Evolutionary conservation across 2,888 invertebrate genomes (phyloP), one percentile per base, ranked within the genome.

Genomic region (Agriopis marginaria): DNA sequence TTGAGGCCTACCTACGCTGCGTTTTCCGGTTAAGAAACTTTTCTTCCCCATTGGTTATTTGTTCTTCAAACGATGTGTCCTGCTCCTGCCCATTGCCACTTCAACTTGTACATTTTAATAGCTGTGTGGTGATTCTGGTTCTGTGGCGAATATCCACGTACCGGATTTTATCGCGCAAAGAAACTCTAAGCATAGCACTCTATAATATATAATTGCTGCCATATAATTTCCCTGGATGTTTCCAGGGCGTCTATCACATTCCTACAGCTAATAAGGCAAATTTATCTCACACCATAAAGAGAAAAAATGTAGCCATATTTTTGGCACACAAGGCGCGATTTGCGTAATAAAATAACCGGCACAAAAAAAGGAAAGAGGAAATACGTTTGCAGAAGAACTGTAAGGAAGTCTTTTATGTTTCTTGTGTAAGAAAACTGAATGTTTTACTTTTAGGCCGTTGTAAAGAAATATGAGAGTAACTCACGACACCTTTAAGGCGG

Each of bases 331-430:
- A 60, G 66, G 53, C 60, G 54, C 47, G 66, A 66, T 66, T 66
- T 61, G 66, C 66, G 66, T 66, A 66, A 61, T 66, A 66, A 66
- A 66, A 66, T 61, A 66, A 55, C 40, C 17, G 10, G 42, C 23
- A 49, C 42, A 53, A 61, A 66, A 66, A 60, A 59, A 47, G 39
- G 55, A 56, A 66, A 44, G 23, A 66, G 39, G 61, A 44, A 66
- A 66, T 66, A 66, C 51, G 59, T 53, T 62, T 53, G 45, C 66
- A 45, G 49, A 40, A 60, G 66, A 53, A 53, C 62, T 59, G 40
- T 54, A 40, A 54, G 54, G 47, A 54, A 66, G 44, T 59, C 53
- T 45, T 65, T 65, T 59, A 53, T 58, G 51, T 51, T 59, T 65
- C 45, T 51, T 45, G 32, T 63, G 47, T 32, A 40, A 53, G 50